phyloP scores from a whole-genome alignment of 1,140 invertebrate genomes.

The Caenorhabditis briggsae region DNA sequence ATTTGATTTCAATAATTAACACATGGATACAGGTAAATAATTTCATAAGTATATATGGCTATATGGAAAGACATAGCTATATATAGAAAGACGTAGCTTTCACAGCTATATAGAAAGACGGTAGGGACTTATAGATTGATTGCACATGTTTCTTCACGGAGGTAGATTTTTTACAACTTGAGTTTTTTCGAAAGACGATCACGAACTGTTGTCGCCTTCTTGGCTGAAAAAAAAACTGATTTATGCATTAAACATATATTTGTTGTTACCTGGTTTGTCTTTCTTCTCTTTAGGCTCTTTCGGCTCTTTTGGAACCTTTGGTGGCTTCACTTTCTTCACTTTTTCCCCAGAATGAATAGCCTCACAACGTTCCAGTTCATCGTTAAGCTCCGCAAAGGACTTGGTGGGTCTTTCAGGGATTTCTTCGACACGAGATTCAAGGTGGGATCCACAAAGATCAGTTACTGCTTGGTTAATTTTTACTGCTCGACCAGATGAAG shows the following conservation, averaged over 20 bases:
- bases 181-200: conserved; percentile 15
- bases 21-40: no score
- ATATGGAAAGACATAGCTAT: no score
- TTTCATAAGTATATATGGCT: no score
- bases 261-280: neutral
- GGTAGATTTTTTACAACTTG: conserved; percentile 11
- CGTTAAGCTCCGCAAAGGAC: neutral
- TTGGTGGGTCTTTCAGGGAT: neutral
- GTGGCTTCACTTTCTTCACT: neutral
- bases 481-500: conserved; percentile 17
- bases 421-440: neutral
- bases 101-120: neutral
- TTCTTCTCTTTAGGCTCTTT: conserved; percentile 22
- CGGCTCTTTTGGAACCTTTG: neutral
- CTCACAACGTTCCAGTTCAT: conserved; percentile 5
- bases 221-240: neutral
- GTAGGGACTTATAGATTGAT: neutral
- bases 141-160: neutral
- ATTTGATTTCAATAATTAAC: no score
- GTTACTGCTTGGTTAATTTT: neutral
- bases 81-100: no score
- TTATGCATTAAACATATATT: neutral
- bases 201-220: neutral
- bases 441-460: conserved; percentile 12
- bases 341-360: conserved; percentile 15